These are phyloP conservation scores for Dolichopus griseipennis DNA, from an alignment of 2,888 invertebrate species.

Conservation along the genomic window DNA sequence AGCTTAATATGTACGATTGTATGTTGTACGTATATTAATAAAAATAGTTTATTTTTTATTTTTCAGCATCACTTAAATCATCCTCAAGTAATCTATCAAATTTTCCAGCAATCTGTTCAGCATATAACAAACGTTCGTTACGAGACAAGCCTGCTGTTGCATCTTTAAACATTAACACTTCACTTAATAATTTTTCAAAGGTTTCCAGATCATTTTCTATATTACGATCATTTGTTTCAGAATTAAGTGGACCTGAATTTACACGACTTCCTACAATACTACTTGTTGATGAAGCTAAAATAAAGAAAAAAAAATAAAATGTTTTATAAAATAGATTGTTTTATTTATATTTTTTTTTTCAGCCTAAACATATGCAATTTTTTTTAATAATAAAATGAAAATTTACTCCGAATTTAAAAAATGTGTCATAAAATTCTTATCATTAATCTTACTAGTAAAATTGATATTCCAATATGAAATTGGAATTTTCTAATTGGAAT, in stretches of 20 bases:
- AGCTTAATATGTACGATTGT: too few species aligned
- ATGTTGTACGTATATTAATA: too few species aligned
- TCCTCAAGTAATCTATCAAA: conserved; percentile 26
- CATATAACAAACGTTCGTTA: conserved; percentile 27
- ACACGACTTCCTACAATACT: neutral
- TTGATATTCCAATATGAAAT: too few species aligned
- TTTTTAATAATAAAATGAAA: too few species aligned
- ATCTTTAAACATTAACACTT: conserved; percentile 27
- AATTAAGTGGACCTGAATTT: neutral
- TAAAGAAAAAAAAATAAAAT: neutral
- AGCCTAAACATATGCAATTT: too few species aligned
- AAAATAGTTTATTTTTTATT: neutral
- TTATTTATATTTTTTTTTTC: neutral
- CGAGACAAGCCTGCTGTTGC: conserved; percentile 26
- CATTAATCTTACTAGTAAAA: too few species aligned
- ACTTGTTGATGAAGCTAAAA: neutral
- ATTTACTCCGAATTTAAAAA: too few species aligned
- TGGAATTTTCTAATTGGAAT: too few species aligned
- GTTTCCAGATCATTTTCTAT: conserved; percentile 25
- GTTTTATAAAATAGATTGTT: neutral
- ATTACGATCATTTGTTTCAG: conserved; percentile 4
- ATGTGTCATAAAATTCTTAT: too few species aligned
- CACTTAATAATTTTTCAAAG: conserved; percentile 27
- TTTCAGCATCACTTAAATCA: conserved; percentile 14
- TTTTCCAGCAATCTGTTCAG: conserved; percentile 27